Percentiles rank a stretch among this genome's conserved stretches.
These are phyloP conservation scores for Elaphurus davidianus DNA, from an alignment of 2,113 vertebrate species.

Conservation along the genomic window DNA sequence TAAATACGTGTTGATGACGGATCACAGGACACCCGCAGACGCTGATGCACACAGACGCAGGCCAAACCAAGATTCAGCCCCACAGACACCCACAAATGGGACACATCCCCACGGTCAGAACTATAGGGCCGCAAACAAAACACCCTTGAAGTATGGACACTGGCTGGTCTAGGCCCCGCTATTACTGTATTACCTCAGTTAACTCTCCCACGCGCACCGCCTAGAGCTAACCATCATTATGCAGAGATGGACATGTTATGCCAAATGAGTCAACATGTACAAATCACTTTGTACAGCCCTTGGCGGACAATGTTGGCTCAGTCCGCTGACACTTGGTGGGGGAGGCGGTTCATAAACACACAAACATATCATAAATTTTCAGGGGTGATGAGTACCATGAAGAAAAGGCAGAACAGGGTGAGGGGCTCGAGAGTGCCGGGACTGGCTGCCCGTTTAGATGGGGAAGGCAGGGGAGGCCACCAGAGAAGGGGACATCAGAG, in stretches of 20 bases:
- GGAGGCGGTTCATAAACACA: background rate
- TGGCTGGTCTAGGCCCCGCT: background rate
- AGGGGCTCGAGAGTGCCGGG: rapidly evolving
- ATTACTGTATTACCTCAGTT: background rate
- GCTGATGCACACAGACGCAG: rapidly evolving
- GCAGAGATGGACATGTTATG: background rate
- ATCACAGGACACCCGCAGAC: background rate
- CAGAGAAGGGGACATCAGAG: background rate
- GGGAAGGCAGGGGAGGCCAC: background rate
- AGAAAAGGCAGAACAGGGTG: background rate
- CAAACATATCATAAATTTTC: background rate
- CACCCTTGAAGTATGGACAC: rapidly evolving
- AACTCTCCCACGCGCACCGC: background rate
- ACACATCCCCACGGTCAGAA: background rate
- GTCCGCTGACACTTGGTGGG: background rate
- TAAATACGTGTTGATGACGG: background rate
- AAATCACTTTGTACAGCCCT: background rate
- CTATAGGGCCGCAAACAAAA: background rate
- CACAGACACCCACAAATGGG: background rate
- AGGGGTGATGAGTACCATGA: background rate
- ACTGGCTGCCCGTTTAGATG: background rate
- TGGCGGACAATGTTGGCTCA: background rate
- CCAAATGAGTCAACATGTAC: background rate
- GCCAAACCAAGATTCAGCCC: background rate
- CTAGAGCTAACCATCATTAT: background rate